Percentiles rank a stretch among this genome's conserved stretches.
phyloP scores from a whole-genome alignment of 2,888 invertebrate genomes.

The Arge pagana region DNA sequence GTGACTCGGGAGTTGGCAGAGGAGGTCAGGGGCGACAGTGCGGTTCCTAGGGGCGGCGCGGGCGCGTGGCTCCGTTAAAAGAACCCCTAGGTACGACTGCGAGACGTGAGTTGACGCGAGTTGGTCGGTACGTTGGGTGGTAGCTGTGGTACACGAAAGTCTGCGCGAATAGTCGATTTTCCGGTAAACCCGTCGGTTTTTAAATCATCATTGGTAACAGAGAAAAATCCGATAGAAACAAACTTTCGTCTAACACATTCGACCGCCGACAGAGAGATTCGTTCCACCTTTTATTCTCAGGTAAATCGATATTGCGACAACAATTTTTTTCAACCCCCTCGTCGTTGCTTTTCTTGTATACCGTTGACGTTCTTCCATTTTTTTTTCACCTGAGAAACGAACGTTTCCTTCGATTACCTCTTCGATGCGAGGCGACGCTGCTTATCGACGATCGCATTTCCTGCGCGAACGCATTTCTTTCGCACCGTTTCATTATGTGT shows the following conservation, averaged over 20 bases:
- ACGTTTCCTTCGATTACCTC: too few species aligned
- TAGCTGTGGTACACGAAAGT: slow-evolving; percentile 3
- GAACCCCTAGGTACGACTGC: slow-evolving; percentile 42
- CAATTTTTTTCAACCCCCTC: too few species aligned
- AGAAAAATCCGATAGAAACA: background rate
- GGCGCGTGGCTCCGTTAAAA: slow-evolving; percentile 54
- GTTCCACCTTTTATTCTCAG: slow-evolving; percentile 13
- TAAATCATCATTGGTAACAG: too few species aligned
- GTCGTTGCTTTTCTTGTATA: too few species aligned
- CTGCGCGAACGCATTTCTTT: too few species aligned
- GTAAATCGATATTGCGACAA: slow-evolving; percentile 13
- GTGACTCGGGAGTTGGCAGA: slow-evolving; percentile 28
- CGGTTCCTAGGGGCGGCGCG: slow-evolving; percentile 57
- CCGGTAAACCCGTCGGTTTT: background rate
- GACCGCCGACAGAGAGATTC: background rate
- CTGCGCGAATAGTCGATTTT: background rate
- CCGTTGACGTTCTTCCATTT: too few species aligned
- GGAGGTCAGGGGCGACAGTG: slow-evolving; percentile 49
- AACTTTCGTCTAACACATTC: slow-evolving; percentile 34
- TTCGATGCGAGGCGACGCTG: too few species aligned
- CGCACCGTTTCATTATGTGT: too few species aligned
- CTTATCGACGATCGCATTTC: too few species aligned
- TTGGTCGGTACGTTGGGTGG: slow-evolving; percentile 6
- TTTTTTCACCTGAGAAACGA: too few species aligned
- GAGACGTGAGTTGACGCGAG: slow-evolving; percentile 16